Conservation (phyloP, 2,888 invertebrate species). For the Acanthosepion esculentum region DNA sequence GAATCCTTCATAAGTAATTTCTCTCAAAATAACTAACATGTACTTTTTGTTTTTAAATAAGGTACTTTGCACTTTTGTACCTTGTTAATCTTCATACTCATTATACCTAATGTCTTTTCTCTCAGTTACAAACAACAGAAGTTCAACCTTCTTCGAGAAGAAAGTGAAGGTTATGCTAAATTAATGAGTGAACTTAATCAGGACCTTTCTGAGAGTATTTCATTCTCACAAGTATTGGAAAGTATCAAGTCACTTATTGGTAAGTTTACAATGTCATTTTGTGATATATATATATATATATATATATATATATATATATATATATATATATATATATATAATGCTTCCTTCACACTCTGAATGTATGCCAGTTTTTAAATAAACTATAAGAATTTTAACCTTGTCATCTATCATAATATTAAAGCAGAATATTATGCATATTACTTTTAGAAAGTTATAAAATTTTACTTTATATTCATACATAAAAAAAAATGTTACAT, state of each 20-base stretch:
- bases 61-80: not conserved
- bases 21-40: not conserved
- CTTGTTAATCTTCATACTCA: not conserved
- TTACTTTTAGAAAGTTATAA: not conserved
- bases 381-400: too few species aligned
- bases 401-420: too few species aligned
- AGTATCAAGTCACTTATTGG: constrained; percentile 95
- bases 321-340: too few species aligned
- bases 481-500: not conserved
- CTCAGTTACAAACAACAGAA: constrained; percentile 98
- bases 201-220: constrained; percentile 77
- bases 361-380: too few species aligned
- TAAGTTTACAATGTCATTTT: constrained; percentile 73
- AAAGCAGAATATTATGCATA: not conserved
- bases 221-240: constrained; percentile 81
- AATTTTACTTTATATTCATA: not conserved
- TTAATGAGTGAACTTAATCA: constrained; percentile 94
- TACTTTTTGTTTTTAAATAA: not conserved
- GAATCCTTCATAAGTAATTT: not conserved
- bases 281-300: too few species aligned
- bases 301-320: too few species aligned
- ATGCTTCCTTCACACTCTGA: too few species aligned
- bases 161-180: constrained; percentile 99
- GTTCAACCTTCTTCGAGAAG: constrained; percentile 98
- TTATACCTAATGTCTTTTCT: constrained; percentile 60